Conservation (phyloP, 2,888 invertebrate species). For the Phaonia tiefii region DNA sequence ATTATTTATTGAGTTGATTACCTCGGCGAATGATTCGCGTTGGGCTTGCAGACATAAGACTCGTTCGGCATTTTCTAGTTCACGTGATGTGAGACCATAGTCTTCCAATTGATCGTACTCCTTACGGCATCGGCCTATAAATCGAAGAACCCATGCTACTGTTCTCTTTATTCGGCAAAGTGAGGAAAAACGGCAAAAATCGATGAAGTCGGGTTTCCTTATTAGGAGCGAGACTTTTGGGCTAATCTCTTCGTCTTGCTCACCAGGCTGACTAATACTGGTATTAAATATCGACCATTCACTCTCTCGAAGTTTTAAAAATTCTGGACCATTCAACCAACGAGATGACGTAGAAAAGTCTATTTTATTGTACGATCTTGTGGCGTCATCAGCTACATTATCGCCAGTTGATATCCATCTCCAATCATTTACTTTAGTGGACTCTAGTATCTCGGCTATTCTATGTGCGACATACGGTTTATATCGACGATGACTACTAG, state of each 20-base stretch:
- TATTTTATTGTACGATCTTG: constrained; percentile 4
- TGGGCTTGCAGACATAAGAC: neutral
- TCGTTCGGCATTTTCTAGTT: neutral
- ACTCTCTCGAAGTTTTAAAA: constrained; percentile 29
- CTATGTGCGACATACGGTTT: neutral
- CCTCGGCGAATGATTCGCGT: no score
- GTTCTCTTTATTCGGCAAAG: neutral
- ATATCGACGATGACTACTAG: neutral
- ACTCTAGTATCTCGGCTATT: neutral
- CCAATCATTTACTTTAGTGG: constrained; percentile 26
- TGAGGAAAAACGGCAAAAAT: neutral
- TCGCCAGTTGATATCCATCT: constrained; percentile 19
- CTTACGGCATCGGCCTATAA: neutral
- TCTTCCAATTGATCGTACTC: neutral
- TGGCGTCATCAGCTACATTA: constrained; percentile 19
- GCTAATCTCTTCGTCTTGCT: constrained; percentile 23
- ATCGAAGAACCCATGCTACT: constrained; percentile 11
- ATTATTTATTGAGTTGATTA: no score
- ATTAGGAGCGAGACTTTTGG: neutral
- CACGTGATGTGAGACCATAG: neutral
- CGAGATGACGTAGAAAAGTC: constrained; percentile 38
- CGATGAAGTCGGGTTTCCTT: neutral
- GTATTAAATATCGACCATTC: no score
- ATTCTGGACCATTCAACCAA: constrained; percentile 33
- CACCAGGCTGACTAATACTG: no score